These are phyloP conservation scores for Brachirus orientalis DNA, from an alignment of 2,113 vertebrate genomes.

Conservation along the genomic window DNA sequence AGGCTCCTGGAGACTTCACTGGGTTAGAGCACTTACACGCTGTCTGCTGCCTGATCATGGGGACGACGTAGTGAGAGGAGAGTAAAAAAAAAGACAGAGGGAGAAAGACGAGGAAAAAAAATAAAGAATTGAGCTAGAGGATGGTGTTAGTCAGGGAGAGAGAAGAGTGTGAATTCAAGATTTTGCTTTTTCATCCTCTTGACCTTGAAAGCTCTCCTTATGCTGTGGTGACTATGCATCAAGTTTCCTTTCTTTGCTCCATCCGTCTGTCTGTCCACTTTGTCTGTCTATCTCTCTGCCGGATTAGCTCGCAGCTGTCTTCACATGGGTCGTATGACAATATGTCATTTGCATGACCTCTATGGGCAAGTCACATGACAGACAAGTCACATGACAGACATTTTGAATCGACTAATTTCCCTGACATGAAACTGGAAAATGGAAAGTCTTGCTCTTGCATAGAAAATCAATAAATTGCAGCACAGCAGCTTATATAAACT, in stretches of 20 bases:
- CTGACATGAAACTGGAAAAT: slow-evolving; percentile 21
- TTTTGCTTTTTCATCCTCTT: slow-evolving; percentile 67
- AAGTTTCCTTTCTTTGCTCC: slow-evolving; percentile 10
- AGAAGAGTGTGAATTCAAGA: slow-evolving; percentile 53
- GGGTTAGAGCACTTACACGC: slow-evolving; percentile 80
- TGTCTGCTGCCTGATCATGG: slow-evolving; percentile 76
- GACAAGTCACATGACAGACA: slow-evolving; percentile 19
- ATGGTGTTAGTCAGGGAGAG: slow-evolving; percentile 36
- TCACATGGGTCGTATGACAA: slow-evolving; percentile 13
- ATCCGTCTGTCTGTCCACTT: slow-evolving; percentile 8
- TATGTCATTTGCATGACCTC: slow-evolving; percentile 46
- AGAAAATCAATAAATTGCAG: not conserved
- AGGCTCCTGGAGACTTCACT: slow-evolving; percentile 75
- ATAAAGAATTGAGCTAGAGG: slow-evolving; percentile 28
- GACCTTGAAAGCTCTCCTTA: slow-evolving; percentile 70
- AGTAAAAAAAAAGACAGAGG: slow-evolving; percentile 69
- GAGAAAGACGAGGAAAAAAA: slow-evolving; percentile 30
- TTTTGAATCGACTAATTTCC: slow-evolving; percentile 2
- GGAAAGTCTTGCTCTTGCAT: too few relatives aligned
- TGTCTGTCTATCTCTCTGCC: not conserved
- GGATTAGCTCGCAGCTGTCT: slow-evolving; percentile 23
- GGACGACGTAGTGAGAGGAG: slow-evolving; percentile 61
- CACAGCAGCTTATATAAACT: slow-evolving; percentile 29
- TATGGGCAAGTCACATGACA: slow-evolving; percentile 32
- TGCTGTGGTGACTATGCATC: slow-evolving; percentile 21